Percentiles rank a stretch among this genome's conserved stretches.
Evolutionary conservation across 2,888 invertebrate species (phyloP).

Genomic region (Agrotis exclamationis): DNA sequence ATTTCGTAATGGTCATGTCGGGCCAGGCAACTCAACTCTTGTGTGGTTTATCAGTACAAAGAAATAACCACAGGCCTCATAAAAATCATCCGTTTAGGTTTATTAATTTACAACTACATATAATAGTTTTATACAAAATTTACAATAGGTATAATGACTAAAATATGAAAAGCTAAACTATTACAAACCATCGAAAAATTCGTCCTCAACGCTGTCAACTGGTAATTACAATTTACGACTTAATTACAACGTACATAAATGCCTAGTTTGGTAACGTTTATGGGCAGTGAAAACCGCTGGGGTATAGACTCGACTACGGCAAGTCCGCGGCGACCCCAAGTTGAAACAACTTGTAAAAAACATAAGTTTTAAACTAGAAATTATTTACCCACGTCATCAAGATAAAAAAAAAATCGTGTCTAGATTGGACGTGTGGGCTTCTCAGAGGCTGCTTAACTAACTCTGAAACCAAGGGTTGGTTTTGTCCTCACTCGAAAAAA

Average conservation of each 20-base stretch:
- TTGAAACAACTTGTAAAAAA: slow-evolving; percentile 1
- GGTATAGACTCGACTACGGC: not conserved
- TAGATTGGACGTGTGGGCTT: too few species aligned
- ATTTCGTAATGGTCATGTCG: not conserved
- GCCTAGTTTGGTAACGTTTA: not conserved
- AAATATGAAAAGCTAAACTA: too few species aligned
- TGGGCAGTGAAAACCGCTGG: not conserved
- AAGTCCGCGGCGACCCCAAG: not conserved
- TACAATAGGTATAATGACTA: too few species aligned
- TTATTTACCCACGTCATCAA: too few species aligned
- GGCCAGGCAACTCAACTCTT: not conserved
- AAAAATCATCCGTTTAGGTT: not conserved
- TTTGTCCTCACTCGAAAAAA: too few species aligned
- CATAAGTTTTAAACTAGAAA: too few species aligned
- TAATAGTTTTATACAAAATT: too few species aligned
- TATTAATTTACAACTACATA: slow-evolving; percentile 5
- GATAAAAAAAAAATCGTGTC: not conserved
- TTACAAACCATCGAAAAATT: too few species aligned
- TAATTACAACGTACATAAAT: not conserved
- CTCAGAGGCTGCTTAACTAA: too few species aligned
- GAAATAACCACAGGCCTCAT: not conserved
- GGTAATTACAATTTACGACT: not conserved
- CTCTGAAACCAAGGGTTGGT: too few species aligned
- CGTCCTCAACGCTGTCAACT: too few species aligned
- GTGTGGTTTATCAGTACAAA: not conserved